Base-by-base conservation (phyloP, 2,888 invertebrate genomes). In the Limenitis camilla region DNA sequence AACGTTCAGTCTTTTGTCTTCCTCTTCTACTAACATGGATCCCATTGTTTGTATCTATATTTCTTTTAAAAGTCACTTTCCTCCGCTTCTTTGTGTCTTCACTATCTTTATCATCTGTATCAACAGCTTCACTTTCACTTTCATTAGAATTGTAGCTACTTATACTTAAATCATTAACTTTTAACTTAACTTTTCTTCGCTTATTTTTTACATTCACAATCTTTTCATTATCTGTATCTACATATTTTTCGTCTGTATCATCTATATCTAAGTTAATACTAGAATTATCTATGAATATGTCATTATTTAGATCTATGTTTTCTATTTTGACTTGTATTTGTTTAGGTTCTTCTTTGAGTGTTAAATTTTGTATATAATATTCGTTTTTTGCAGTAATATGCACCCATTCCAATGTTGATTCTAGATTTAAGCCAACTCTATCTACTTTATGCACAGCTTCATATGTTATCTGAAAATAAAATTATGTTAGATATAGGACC, bases 381-480 rank as follows among this genome's bases (percentile, higher is more conserved):
- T 40, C 19, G 29, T 29, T 6, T 28, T 52, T 9, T 28, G 28
- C 28, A 32, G 27, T 39, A 28, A 49, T 39, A 43, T 39, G 27
- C 5, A 39, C 29, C 29, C 68, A 60, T 42, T 66, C 56, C 53
- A 80, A 44, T 2, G 68, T 57, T 5, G 81, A 75, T 35, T 61
- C 56, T 0, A 78, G 65, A 19, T 72, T 64, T 41, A 65, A 58
- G 1, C 56, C 60, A 9, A 55, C 53, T 46, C 68, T 67, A 40
- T 80, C 71, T 40, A 78, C 48, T 62, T 77, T 75, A 54, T 76
- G 69, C 11, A 83, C 57, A 6, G 67, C 56, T 67, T 81, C 77
- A 50, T 78, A 77, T 1, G 66, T 63, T 32, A 71, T 61, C 70
- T 71, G 62, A 33, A 65, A 67, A 27, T 39, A n/a, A 19, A 40